phyloP scores from a whole-genome alignment of 2,113 vertebrate genomes.

The Talpa occidentalis region DNA sequence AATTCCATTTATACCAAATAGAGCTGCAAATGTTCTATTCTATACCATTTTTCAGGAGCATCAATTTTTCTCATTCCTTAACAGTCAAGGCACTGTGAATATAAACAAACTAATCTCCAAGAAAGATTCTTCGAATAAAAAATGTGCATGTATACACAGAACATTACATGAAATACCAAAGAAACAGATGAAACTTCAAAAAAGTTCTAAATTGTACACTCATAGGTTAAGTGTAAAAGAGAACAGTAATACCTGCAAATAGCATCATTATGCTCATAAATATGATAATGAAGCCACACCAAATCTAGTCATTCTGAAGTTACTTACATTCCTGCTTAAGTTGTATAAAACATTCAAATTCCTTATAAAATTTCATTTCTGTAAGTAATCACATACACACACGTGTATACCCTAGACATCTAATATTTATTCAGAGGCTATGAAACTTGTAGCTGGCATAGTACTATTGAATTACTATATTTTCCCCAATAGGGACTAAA shows the following conservation, averaged over 20 bases:
- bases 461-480: not conserved
- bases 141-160: constrained; percentile 29
- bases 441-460: not conserved
- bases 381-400: not conserved
- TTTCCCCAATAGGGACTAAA: constrained; percentile 42
- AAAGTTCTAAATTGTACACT: not conserved
- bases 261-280: not conserved
- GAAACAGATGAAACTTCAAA: not conserved
- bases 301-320: constrained; percentile 29
- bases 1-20: constrained; percentile 48
- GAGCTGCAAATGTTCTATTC: constrained; percentile 10
- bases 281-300: not conserved
- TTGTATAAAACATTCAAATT: not conserved
- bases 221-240: not conserved
- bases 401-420: not conserved
- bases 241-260: not conserved
- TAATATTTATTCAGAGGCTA: not conserved
- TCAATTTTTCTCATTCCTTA: constrained; percentile 52
- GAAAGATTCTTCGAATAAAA: constrained; percentile 51
- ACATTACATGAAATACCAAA: constrained; percentile 41
- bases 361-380: constrained; percentile 22
- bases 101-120: constrained; percentile 53
- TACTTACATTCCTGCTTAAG: not conserved
- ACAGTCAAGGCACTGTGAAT: constrained; percentile 42
- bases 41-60: constrained; percentile 31